These are phyloP conservation scores for Chondrilla cf. caribensis DNA, from an alignment of 37 sponge, comb jelly and placozoan species.

Conservation along the genomic window DNA sequence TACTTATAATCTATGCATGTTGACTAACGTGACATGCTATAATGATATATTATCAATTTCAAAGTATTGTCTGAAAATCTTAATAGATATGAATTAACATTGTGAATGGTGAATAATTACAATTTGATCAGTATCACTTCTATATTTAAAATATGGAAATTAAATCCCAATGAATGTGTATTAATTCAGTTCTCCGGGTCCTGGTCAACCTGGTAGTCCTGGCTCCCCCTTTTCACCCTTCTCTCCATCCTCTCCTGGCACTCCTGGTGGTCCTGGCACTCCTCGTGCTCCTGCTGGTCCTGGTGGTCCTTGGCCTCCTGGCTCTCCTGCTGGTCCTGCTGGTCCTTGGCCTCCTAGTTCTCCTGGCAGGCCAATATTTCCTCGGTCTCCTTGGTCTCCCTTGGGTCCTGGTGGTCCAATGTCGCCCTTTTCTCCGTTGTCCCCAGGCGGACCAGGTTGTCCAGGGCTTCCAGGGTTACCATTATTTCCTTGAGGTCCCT, in stretches of 20 bases:
- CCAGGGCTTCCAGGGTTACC: background rate
- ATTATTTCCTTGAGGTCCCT: background rate
- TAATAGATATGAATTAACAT: too few species aligned
- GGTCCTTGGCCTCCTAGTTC: background rate
- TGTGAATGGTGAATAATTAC: too few species aligned
- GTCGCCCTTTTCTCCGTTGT: background rate
- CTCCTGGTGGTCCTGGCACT: background rate
- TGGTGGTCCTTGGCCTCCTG: background rate
- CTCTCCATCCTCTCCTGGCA: background rate
- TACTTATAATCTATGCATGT: too few species aligned
- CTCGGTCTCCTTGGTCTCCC: background rate
- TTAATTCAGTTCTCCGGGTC: too few species aligned
- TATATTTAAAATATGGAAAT: too few species aligned
- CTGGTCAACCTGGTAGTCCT: background rate
- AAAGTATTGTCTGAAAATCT: too few species aligned
- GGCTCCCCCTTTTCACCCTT: background rate
- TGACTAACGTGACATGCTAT: too few species aligned
- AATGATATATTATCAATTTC: too few species aligned
- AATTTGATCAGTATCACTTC: too few species aligned
- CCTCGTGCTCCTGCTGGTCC: background rate
- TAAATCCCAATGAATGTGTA: too few species aligned
- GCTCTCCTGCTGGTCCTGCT: background rate
- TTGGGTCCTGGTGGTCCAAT: background rate
- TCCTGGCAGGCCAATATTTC: background rate
- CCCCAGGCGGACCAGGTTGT: background rate